Evolutionary conservation across 2,888 invertebrate genomes (phyloP).

Genomic region (Eupithecia inturbata): DNA sequence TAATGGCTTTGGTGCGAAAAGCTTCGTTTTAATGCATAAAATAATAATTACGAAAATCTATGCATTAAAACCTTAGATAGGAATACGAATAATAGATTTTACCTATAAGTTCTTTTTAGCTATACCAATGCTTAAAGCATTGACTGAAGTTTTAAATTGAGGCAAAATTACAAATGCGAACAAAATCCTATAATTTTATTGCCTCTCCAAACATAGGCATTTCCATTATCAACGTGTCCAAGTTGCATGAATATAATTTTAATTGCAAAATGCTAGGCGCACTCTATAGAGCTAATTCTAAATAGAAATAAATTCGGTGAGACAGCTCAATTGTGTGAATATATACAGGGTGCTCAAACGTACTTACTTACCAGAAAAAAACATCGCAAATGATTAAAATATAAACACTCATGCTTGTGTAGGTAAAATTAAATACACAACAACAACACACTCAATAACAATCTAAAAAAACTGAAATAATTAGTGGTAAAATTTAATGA

Average conservation of each 20-base stretch:
- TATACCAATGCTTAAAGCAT: no score
- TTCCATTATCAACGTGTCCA: conserved; percentile 30
- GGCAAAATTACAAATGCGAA: neutral
- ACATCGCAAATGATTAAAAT: neutral
- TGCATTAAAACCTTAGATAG: neutral
- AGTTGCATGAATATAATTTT: conserved; percentile 27
- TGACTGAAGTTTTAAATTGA: neutral
- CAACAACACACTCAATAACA: no score
- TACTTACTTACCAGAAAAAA: neutral
- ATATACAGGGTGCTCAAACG: conserved; percentile 13
- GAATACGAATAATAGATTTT: neutral
- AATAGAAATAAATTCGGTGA: conserved; percentile 40
- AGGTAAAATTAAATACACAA: no score
- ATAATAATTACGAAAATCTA: neutral
- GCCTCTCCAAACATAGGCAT: conserved; percentile 12
- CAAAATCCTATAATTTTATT: conserved; percentile 12
- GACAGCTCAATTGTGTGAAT: conserved; percentile 56
- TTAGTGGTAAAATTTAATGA: no score
- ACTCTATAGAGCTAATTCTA: conserved; percentile 17
- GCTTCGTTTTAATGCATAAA: conserved; percentile 38
- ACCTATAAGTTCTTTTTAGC: no score
- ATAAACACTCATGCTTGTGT: neutral
- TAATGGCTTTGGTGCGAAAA: conserved; percentile 61
- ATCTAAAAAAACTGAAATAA: no score
- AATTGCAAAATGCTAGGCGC: conserved; percentile 36